These are phyloP conservation scores for Podabrus alpinus DNA, from an alignment of 2,888 invertebrate species.

Conservation along the genomic window DNA sequence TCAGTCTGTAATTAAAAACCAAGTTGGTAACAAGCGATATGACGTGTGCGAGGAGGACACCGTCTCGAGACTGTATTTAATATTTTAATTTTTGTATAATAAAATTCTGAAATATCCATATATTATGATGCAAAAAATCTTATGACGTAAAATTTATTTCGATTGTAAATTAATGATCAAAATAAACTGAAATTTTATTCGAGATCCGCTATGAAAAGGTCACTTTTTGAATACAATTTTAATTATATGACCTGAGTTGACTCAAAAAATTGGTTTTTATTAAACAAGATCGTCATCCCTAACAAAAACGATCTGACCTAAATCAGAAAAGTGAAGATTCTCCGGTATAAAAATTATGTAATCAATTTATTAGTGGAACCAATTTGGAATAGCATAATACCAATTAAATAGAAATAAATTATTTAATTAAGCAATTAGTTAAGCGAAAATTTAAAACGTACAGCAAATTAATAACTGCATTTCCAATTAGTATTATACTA, in stretches of 20 bases:
- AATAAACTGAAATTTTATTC: background rate
- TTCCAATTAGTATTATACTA: background rate
- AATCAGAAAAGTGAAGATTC: background rate
- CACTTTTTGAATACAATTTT: background rate
- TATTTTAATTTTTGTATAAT: background rate
- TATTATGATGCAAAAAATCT: background rate
- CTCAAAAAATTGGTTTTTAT: background rate
- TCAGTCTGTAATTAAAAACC: background rate
- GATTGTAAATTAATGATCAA: background rate
- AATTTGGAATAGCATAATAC: background rate
- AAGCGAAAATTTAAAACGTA: background rate
- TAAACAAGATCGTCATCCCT: background rate
- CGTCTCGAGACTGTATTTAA: background rate
- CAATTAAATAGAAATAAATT: background rate
- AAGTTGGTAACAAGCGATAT: background rate
- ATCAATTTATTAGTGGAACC: background rate
- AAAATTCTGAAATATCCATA: background rate
- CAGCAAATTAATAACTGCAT: background rate
- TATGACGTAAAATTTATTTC: background rate
- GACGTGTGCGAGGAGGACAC: background rate
- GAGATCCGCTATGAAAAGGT: background rate
- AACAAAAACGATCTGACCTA: background rate
- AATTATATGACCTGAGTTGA: background rate
- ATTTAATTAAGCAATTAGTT: background rate
- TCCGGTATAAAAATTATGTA: background rate